Percentiles rank a stretch among this genome's conserved stretches.
Evolutionary conservation across 2,797 vertebrate genomes (phyloP).

Genomic region (Margarornis squamiger): DNA sequence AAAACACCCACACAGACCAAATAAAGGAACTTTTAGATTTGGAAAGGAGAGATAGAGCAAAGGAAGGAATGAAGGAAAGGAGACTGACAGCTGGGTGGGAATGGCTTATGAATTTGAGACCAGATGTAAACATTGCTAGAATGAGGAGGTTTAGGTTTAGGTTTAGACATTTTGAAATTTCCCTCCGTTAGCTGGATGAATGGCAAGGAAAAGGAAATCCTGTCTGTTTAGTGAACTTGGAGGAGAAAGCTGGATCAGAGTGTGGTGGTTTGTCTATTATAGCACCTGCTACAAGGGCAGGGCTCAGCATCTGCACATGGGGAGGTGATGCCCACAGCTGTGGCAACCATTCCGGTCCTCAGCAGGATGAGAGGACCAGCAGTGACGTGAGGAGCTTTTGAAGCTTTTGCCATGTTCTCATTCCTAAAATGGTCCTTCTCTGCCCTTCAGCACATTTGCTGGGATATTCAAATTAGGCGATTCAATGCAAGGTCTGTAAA

Average conservation of each 20-base stretch:
- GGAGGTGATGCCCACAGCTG: background rate
- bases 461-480: background rate
- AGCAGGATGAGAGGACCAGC: background rate
- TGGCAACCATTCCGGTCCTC: background rate
- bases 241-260: background rate
- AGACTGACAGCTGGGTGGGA: background rate
- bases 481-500: background rate
- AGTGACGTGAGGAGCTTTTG: background rate
- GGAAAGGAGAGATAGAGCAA: background rate
- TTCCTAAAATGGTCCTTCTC: background rate
- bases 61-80: background rate
- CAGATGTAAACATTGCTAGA: background rate
- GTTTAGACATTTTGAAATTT: background rate
- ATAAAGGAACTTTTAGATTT: background rate
- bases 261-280: background rate
- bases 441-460: background rate
- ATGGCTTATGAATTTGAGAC: background rate
- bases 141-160: background rate
- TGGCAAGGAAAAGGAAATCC: background rate
- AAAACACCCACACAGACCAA: background rate
- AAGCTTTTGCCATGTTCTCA: accelerated
- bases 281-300: background rate
- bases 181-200: background rate
- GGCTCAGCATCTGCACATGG: background rate
- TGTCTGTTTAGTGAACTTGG: background rate